Evolutionary conservation across 1,140 invertebrate genomes (phyloP).

Genomic region (Meloidogyne chitwoodi): DNA sequence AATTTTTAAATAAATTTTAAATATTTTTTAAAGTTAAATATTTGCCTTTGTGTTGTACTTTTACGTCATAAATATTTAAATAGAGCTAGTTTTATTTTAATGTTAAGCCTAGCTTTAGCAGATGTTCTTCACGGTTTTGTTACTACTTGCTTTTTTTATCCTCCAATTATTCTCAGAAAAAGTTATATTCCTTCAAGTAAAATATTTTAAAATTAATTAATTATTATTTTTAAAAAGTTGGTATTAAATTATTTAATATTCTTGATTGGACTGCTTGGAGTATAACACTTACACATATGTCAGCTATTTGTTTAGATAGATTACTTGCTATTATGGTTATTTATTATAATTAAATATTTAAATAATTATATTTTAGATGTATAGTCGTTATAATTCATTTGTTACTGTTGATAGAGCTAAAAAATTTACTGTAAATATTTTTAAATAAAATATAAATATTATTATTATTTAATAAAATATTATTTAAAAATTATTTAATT

Average conservation of each 20-base stretch:
- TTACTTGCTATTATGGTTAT: constrained; percentile 51
- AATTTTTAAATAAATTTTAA: no score
- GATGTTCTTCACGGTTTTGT: constrained; percentile 52
- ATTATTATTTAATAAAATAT: no score
- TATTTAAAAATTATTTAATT: no score
- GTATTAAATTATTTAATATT: constrained; percentile 54
- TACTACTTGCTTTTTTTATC: constrained; percentile 59
- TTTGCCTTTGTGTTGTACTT: constrained; percentile 52
- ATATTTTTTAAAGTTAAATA: constrained; percentile 29
- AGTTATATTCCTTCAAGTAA: constrained; percentile 35
- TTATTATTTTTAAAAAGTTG: not conserved
- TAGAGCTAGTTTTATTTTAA: constrained; percentile 56
- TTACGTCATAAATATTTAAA: constrained; percentile 52
- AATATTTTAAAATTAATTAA: not conserved
- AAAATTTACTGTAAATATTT: constrained; percentile 11
- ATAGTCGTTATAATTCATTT: constrained; percentile 49
- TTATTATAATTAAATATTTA: constrained; percentile 10
- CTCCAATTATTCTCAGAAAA: constrained; percentile 51
- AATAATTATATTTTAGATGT: constrained; percentile 35
- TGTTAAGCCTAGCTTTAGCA: constrained; percentile 55
- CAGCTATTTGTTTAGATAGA: constrained; percentile 58
- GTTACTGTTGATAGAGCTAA: constrained; percentile 49
- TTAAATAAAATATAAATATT: not conserved
- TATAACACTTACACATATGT: constrained; percentile 59
- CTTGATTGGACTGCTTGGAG: constrained; percentile 60